Evolutionary conservation across 2,888 invertebrate genomes (phyloP).

Genomic region (Ophraella communa): DNA sequence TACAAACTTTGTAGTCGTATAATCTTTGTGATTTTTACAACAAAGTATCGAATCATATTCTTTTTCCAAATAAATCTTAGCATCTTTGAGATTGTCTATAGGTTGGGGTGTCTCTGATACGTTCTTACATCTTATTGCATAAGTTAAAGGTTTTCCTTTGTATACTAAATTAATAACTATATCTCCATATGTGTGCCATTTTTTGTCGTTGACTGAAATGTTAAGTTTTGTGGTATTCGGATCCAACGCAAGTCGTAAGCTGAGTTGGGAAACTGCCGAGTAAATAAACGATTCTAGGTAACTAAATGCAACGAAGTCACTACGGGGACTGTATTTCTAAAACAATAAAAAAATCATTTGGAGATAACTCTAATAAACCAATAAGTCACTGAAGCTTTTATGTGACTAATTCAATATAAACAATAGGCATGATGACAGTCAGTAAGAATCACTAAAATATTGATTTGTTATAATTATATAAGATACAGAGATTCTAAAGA

Average conservation of each 20-base stretch:
- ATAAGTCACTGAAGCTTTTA: too few relatives aligned
- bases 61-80: constrained; percentile 30
- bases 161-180: constrained; percentile 34
- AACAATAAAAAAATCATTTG: constrained; percentile 18
- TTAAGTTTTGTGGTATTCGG: constrained; percentile 24
- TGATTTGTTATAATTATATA: too few relatives aligned
- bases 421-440: too few relatives aligned
- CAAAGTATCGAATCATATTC: constrained; percentile 23
- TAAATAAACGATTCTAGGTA: constrained; percentile 29
- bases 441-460: too few relatives aligned
- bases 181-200: constrained; percentile 42
- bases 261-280: constrained; percentile 37
- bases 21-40: constrained; percentile 19
- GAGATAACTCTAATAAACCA: not conserved
- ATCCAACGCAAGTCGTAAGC: constrained; percentile 38
- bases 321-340: constrained; percentile 41
- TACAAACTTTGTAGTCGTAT: constrained; percentile 26
- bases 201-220: constrained; percentile 38
- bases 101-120: constrained; percentile 19
- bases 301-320: constrained; percentile 15
- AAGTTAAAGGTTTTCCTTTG: constrained; percentile 16
- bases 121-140: constrained; percentile 37
- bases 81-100: constrained; percentile 28
- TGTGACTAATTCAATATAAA: too few relatives aligned
- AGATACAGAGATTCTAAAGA: too few relatives aligned